Conservation (phyloP, 2,888 invertebrate genomes). For the Eulithis prunata region DNA sequence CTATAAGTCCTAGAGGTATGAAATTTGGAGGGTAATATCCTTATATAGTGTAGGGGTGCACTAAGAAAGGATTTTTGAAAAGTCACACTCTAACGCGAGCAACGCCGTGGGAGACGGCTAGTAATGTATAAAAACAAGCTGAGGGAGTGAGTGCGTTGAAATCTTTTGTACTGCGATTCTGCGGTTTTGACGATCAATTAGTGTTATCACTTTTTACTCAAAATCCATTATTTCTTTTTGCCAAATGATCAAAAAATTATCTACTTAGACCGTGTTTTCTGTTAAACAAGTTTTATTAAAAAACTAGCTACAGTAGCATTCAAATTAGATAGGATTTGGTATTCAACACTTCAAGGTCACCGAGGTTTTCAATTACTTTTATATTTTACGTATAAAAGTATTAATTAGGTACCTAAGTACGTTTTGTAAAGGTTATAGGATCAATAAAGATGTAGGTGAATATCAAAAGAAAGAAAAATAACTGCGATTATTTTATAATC, state of each 20-base stretch:
- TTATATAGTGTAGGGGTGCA: too few relatives aligned
- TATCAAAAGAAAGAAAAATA: too few relatives aligned
- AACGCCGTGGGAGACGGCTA: too few relatives aligned
- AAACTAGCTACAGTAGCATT: constrained; percentile 27
- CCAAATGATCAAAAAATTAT: too few relatives aligned
- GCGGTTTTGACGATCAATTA: neutral
- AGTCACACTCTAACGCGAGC: too few relatives aligned
- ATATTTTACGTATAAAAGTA: constrained; percentile 40
- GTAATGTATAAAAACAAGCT: neutral
- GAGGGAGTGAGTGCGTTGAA: constrained; percentile 44
- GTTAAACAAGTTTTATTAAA: constrained; percentile 11
- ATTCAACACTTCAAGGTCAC: constrained; percentile 54
- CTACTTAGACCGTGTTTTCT: neutral
- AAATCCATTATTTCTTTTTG: too few relatives aligned
- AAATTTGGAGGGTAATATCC: too few relatives aligned
- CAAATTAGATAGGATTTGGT: constrained; percentile 51
- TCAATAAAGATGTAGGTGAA: too few relatives aligned
- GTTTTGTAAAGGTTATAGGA: neutral
- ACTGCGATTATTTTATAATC: too few relatives aligned
- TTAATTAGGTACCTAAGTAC: constrained; percentile 22
- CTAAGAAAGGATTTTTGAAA: too few relatives aligned
- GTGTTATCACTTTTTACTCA: neutral
- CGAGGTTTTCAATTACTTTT: constrained; percentile 39
- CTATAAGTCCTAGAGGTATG: too few relatives aligned
- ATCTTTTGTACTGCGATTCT: constrained; percentile 41